Conservation (phyloP, 23 tunicate genomes). For the Clavelina lepadiformis region DNA sequence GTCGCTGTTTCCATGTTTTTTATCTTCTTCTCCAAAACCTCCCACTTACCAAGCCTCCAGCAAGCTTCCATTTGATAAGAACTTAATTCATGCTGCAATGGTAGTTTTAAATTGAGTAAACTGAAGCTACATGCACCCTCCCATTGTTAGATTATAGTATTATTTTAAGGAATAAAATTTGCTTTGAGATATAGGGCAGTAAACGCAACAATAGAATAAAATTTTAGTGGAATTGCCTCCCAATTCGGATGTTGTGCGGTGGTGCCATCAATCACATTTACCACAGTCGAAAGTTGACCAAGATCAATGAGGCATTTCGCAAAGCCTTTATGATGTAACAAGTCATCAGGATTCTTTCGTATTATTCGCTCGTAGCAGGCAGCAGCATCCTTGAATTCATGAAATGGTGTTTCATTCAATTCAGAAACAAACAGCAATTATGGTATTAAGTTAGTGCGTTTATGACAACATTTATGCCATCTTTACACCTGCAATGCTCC, state of each 20-base stretch:
- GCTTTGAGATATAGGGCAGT: neutral
- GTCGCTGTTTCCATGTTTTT: neutral
- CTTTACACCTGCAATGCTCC: constrained; percentile 71
- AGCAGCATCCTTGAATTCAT: constrained; percentile 62
- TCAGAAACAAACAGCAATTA: neutral
- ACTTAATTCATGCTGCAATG: constrained; percentile 46
- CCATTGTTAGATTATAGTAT: neutral
- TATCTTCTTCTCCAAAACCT: constrained; percentile 42
- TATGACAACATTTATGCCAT: no score
- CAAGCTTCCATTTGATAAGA: constrained; percentile 72
- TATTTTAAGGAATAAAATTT: neutral
- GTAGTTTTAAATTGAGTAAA: no score
- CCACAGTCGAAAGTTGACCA: constrained; percentile 69
- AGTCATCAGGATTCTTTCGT: constrained; percentile 25
- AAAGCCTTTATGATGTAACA: constrained; percentile 45
- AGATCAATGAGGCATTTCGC: constrained; percentile 78
- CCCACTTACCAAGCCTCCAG: constrained; percentile 94
- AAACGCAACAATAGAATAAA: neutral
- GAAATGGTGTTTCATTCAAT: no score
- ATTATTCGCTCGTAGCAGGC: constrained; percentile 75
- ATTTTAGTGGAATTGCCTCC: no score
- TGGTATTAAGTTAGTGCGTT: neutral
- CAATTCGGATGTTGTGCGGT: constrained; percentile 33
- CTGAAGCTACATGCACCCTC: neutral
- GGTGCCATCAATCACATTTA: constrained; percentile 62